Evolutionary conservation across 2,113 vertebrate genomes (phyloP), one percentile per base, ranked within the genome.

Genomic region (Pao palembangensis): DNA sequence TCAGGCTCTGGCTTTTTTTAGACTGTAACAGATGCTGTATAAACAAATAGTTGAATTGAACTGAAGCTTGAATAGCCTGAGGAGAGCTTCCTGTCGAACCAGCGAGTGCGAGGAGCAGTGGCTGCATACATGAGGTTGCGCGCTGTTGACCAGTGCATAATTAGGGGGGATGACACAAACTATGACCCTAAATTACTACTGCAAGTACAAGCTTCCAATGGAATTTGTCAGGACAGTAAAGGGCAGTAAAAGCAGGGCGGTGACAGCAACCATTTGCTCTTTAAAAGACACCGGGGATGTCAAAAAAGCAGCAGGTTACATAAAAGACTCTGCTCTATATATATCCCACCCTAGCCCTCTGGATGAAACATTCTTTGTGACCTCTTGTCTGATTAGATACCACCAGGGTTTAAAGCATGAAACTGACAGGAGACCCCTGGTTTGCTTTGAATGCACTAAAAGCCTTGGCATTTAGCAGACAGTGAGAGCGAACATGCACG

Each of bases 301-400:
- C 51, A 58, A 58, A 69, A 56, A 56, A 19, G 46, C 61, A 76
- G 69, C 54, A 58, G 75, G 65, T 85, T 85, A 87, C 78, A 69
- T 79, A 83, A 86, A 86, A 78, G 67, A 85, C 76, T 77, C 80
- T 72, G 55, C 64, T 82, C 85, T 80, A 81, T 87, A 82, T 87
- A 85, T 82, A 86, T 79, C 80, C 61, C 44, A 71, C 64, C 69
- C 65, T 75, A 71, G 64, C 78, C 81, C 67, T 76, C 73, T 64
- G 81, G 82, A 85, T 79, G 77, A 83, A 87, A 87, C 85, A 87
- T 84, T 80, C 83, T 82, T 79, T 86, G 74, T 88, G 85, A 89
- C 86, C 86, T 87, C 85, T 82, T 82, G 84, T 82, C 84, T 78
- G 86, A 84, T 87, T 81, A 86, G 75, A 82, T 85, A 76, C 58